Conservation (phyloP, 2,797 vertebrate genomes). For the Gymnothorax javanicus region DNA sequence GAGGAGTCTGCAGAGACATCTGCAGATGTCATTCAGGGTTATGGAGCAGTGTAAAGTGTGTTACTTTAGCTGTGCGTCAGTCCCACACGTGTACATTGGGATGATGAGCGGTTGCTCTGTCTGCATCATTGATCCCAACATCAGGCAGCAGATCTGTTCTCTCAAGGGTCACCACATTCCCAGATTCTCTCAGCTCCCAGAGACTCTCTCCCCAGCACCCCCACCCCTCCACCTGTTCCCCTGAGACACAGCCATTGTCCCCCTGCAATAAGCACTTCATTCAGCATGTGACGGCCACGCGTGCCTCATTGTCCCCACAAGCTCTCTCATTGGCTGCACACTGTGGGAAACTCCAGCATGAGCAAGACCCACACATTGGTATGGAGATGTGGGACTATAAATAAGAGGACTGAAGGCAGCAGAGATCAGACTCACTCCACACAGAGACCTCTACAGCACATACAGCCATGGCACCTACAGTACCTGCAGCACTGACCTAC, state of each 20-base stretch:
- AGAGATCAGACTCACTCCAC: constrained; percentile 57
- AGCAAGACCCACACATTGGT: constrained; percentile 78
- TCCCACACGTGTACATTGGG: neutral
- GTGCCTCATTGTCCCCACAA: constrained; percentile 54
- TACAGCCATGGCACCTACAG: constrained; percentile 73
- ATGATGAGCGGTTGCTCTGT: constrained; percentile 44
- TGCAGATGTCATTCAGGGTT: neutral
- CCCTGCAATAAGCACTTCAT: constrained; percentile 47
- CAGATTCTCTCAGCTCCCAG: constrained; percentile 52
- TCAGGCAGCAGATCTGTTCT: constrained; percentile 48
- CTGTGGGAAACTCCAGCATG: constrained; percentile 81
- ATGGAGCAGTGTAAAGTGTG: neutral
- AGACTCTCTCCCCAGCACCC: constrained; percentile 22
- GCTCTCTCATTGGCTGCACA: constrained; percentile 78
- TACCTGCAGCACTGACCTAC: constrained; percentile 54
- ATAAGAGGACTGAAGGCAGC: constrained; percentile 63
- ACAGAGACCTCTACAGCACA: constrained; percentile 63
- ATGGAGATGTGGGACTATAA: constrained; percentile 78
- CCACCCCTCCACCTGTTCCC: constrained; percentile 44
- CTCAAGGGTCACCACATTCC: constrained; percentile 62
- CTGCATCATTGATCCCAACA: constrained; percentile 44
- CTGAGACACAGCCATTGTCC: constrained; percentile 42
- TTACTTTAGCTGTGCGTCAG: constrained; percentile 2
- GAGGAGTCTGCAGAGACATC: neutral
- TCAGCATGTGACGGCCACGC: constrained; percentile 49